Evolutionary conservation across 2,888 invertebrate genomes (phyloP), one percentile per base, ranked within the genome.

Genomic region (Silvanus unidentatus): DNA sequence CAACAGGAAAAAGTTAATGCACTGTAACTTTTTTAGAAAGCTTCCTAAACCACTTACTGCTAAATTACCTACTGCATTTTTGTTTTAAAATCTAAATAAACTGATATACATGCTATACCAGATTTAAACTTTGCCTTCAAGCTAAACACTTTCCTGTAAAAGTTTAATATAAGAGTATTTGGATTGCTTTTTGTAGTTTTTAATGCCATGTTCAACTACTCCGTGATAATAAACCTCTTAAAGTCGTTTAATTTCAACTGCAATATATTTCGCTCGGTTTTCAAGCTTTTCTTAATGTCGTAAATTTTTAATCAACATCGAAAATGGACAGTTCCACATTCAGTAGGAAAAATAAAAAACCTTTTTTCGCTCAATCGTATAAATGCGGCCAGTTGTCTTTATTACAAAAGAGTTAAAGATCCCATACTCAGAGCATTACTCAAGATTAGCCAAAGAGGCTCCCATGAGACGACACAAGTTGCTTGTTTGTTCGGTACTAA

Each of bases 401-500:
- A 22, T 22, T 22, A 32, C 16, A 37, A 12, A 50, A 57, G 59
- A 57, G 57, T 59, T 59, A 56, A 53, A 56, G 55, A 53, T 56
- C 54, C 54, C 52, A 51, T 51, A 47, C 48, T 40, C 46, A 50
- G 46, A 49, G 55, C 58, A 62, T 64, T 63, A 55, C 61, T 64
- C 57, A 62, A 61, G 61, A 63, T 64, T 64, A 64, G 55, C 55
- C 47, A 43, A 48, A 42, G 51, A 50, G 43, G 52, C 53, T 57
- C 62, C 62, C 64, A 48, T 45, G 58, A 58, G 60, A 54, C 51
- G 52, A 51, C 45, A 58, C 55, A 58, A 59, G 57, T 55, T 54
- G 55, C 52, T 58, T 59, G 63, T 63, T 63, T 63, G 59, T 63
- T 58, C 59, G 50, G 49, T 49, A 52, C 62, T 65, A 65, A 65